Evolutionary conservation across 2,888 invertebrate genomes (phyloP).

Genomic region (Venusia cambrica): DNA sequence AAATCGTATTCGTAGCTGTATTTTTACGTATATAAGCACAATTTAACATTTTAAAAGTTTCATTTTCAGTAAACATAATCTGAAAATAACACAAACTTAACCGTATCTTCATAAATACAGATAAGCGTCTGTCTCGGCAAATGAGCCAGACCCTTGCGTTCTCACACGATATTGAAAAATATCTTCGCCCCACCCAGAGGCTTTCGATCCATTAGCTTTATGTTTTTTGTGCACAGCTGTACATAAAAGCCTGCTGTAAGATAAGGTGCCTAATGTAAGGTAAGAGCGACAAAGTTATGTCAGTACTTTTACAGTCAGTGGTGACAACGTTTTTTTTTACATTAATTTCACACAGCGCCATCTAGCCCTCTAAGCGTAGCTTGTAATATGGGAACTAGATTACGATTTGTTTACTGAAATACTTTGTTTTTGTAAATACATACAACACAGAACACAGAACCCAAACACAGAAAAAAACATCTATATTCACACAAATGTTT

Average conservation of each 20-base stretch:
- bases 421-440: background rate
- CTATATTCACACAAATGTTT: no score
- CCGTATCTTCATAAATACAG: slow-evolving; percentile 66
- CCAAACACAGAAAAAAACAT: no score
- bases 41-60: slow-evolving; percentile 1
- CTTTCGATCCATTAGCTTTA: slow-evolving; percentile 54
- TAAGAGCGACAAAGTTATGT: no score
- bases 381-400: no score
- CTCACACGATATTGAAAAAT: slow-evolving; percentile 69
- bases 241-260: slow-evolving; percentile 8
- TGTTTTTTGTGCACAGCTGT: slow-evolving; percentile 35
- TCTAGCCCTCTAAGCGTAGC: no score
- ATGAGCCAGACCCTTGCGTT: slow-evolving; percentile 47
- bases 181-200: slow-evolving; percentile 62
- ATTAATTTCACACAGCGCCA: no score
- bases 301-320: no score
- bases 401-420: no score
- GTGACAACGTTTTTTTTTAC: no score
- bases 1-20: slow-evolving; percentile 1
- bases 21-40: slow-evolving; percentile 1
- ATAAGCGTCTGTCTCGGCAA: slow-evolving; percentile 46
- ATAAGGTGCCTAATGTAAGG: slow-evolving; percentile 7
- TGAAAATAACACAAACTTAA: slow-evolving; percentile 50
- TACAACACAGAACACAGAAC: no score
- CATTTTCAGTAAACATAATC: slow-evolving; percentile 26